Evolutionary conservation across 2,888 invertebrate genomes (phyloP), one percentile per base, ranked within the genome.

Genomic region (Nudaria mundana): DNA sequence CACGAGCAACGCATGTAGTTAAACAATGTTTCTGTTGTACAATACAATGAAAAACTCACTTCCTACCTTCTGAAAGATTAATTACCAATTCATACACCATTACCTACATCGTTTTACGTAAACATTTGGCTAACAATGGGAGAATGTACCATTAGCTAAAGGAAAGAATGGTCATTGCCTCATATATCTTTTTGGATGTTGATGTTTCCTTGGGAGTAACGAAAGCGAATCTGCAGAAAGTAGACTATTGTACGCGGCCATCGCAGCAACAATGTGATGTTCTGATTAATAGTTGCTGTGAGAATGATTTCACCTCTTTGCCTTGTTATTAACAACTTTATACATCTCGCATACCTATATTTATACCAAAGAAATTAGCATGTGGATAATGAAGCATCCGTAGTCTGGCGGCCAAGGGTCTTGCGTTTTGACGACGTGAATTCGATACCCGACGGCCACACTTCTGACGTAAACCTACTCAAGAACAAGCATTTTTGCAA

Each of bases 131-230:
- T 63, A 81, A 87, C 87, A 87, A 87, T 85, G 78, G 65, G 66
- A 73, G 68, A 75, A 76, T 83, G 80, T 70, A 66, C 72, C 71
- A 75, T 82, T 79, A 76, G 66, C 57, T 48, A 59, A 59, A 74
- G 74, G 66, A 75, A 81, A 82, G 76, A 84, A 82, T 78, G 74
- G 79, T 75, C 75, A 79, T 86, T 85, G 81, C 86, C 59, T 81
- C 77, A 85, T 67, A 67, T 79, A 78, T 80, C 79, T 78, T 75
- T 80, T 81, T 70, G 67, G 57, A 56, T 66, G 61, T 68, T 59
- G 55, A 54, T 48, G 59, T 59, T 81, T 81, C 73, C 72, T 77
- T 76, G 76, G 66, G 71, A 75, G 72, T 65, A 72, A 74, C 61
- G 69, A 75, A 75, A 76, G 76, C 59, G 60, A 71, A 70, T 72